Conservation (phyloP, 2,797 vertebrate genomes). For the Peromyscus nudipes region DNA sequence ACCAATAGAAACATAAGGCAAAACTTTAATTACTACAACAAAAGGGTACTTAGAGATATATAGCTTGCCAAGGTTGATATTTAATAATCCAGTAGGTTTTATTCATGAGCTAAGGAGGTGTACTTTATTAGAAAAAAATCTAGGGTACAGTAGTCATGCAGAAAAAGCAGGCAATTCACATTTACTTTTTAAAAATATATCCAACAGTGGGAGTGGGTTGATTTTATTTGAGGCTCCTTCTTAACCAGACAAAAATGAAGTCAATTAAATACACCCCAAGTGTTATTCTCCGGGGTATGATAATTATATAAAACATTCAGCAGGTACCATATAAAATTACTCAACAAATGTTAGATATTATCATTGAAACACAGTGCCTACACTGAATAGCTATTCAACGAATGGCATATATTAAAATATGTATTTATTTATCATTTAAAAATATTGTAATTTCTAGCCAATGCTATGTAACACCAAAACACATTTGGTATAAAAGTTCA, state of each 20-base stretch:
- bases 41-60: background rate
- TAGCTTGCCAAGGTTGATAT: background rate
- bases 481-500: background rate
- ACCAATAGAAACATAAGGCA: background rate
- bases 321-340: background rate
- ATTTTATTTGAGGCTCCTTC: background rate
- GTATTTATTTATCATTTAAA: background rate
- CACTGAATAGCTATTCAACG: background rate
- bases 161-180: background rate
- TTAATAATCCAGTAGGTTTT: background rate
- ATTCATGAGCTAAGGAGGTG: background rate
- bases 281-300: background rate
- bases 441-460: background rate
- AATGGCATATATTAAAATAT: background rate
- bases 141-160: background rate
- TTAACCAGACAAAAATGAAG: background rate
- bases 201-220: background rate
- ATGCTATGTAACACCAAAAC: background rate
- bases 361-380: background rate
- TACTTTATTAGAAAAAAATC: background rate
- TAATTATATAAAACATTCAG: constrained; percentile 37
- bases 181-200: background rate
- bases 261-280: background rate
- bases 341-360: background rate
- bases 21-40: background rate